phyloP scores from a whole-genome alignment of 2,113 vertebrate genomes.

The Alectura lathami region DNA sequence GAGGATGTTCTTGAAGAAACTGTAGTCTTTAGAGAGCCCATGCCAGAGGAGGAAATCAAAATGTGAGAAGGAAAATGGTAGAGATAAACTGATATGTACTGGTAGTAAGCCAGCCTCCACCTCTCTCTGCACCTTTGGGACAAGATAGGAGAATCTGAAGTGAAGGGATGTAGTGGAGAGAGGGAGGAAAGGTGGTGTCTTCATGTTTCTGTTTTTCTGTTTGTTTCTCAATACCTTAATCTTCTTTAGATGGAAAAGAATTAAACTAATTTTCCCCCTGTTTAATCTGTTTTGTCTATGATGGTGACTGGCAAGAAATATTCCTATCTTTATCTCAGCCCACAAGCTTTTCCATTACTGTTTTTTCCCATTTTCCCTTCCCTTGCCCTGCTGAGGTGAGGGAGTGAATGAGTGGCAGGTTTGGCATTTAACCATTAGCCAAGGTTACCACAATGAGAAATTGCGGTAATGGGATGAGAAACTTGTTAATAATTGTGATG shows the following conservation, averaged over 20 bases:
- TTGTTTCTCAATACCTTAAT: background rate
- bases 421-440: background rate
- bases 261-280: background rate
- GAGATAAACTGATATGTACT: too few relatives aligned
- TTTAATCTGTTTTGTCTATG: background rate
- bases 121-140: background rate
- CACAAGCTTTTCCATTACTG: background rate
- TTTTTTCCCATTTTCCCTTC: background rate
- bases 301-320: background rate
- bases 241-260: background rate
- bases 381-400: background rate
- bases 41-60: too few relatives aligned
- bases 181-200: background rate
- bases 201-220: background rate
- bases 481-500: background rate
- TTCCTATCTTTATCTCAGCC: background rate
- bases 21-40: too few relatives aligned
- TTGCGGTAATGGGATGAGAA: background rate
- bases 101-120: background rate
- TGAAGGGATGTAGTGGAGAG: background rate
- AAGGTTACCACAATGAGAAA: accelerated
- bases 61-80: too few relatives aligned
- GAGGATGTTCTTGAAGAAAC: too few relatives aligned
- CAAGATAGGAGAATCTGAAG: background rate
- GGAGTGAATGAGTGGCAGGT: background rate